These are phyloP conservation scores for Bursaphelenchus okinawaensis DNA, from an alignment of 2,888 invertebrate species.

Conservation along the genomic window DNA sequence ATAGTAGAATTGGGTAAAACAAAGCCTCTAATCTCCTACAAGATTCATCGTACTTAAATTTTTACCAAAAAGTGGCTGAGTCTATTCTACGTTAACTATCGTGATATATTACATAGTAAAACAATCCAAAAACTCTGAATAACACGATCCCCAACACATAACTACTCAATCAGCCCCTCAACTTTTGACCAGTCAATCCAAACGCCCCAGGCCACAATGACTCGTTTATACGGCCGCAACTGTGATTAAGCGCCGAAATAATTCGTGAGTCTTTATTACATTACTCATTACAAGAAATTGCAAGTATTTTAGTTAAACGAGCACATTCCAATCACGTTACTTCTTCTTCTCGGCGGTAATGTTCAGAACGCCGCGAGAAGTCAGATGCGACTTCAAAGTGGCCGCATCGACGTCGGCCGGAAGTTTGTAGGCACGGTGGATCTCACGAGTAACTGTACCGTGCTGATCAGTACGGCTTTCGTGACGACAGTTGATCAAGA, in stretches of 20 bases:
- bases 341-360: conserved; percentile 52
- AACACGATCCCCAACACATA: not conserved
- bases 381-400: conserved; percentile 48
- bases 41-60: no score
- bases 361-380: conserved; percentile 48
- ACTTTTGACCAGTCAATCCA: no score
- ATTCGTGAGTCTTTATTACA: not conserved
- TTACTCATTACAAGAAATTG: not conserved
- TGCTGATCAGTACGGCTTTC: conserved; percentile 44
- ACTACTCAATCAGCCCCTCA: not conserved
- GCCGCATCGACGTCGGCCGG: conserved; percentile 45
- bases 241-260: no score
- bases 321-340: not conserved
- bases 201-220: no score
- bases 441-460: conserved; percentile 48
- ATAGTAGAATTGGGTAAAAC: no score
- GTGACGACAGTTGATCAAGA: conserved; percentile 53
- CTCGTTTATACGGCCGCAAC: not conserved
- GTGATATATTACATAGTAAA: no score
- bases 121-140: no score
- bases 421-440: conserved; percentile 49
- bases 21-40: no score
- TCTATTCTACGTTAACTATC: no score
- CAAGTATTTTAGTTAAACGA: not conserved
- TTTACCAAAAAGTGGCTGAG: no score